Percentiles rank a stretch among this genome's conserved stretches.
Conservation (phyloP, 2,797 vertebrate species). For the Furcifer pardalis region DNA sequence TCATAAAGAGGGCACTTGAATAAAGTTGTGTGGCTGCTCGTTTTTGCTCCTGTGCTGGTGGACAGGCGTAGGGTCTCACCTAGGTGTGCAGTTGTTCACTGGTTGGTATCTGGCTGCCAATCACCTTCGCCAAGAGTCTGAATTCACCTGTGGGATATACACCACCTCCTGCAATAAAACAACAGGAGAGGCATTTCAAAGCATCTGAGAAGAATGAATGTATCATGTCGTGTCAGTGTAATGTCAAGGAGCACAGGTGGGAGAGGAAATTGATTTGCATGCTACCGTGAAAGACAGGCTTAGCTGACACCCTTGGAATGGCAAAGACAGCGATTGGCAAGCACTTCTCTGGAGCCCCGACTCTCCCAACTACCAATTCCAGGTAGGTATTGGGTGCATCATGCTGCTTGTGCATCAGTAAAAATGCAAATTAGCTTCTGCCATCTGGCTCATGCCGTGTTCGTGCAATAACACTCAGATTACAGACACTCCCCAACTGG, state of each 20-base stretch:
- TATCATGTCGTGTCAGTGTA: background rate
- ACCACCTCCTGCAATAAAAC: constrained; percentile 17
- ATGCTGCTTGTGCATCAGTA: constrained; percentile 4
- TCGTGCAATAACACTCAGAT: background rate
- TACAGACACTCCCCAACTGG: background rate
- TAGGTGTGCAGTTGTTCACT: background rate
- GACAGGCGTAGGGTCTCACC: background rate
- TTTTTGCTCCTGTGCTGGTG: background rate
- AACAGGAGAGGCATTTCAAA: constrained; percentile 5
- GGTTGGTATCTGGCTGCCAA: background rate
- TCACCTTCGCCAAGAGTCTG: background rate
- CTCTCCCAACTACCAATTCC: background rate
- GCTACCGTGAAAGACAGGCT: background rate
- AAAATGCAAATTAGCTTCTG: constrained; percentile 25
- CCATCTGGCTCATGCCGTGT: constrained; percentile 5
- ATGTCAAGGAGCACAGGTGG: background rate
- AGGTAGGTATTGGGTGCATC: constrained; percentile 11
- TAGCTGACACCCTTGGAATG: background rate
- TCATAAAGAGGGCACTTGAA: background rate
- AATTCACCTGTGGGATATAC: background rate
- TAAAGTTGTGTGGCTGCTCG: background rate
- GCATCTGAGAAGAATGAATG: background rate
- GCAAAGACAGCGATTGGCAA: background rate
- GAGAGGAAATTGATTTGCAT: constrained; percentile 5
- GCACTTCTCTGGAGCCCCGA: background rate